These are phyloP conservation scores for Leptarthrus brevirostris DNA, from an alignment of 2,888 invertebrate species.

Conservation along the genomic window DNA sequence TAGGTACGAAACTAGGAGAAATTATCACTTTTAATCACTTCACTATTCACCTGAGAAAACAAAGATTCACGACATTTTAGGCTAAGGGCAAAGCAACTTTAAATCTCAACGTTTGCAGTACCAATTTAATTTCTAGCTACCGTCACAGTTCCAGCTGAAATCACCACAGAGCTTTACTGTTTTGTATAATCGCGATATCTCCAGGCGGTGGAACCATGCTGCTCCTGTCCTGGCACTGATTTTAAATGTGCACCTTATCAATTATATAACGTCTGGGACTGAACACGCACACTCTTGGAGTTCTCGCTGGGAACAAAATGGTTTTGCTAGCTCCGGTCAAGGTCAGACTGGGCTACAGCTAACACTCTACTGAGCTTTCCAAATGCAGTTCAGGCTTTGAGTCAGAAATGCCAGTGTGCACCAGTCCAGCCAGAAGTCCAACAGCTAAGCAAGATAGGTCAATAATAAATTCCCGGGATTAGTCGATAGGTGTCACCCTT, in stretches of 20 bases:
- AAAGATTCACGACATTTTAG: no score
- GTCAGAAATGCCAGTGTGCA: not conserved
- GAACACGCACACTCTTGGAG: constrained; percentile 37
- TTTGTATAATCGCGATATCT: not conserved
- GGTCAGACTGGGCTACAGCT: constrained; percentile 20
- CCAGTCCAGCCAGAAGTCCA: no score
- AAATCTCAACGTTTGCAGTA: not conserved
- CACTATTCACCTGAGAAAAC: no score
- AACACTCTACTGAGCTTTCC: constrained; percentile 3
- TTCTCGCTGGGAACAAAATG: constrained; percentile 4
- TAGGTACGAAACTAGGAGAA: no score
- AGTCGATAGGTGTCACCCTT: no score
- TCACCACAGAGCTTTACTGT: not conserved
- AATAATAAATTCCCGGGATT: not conserved
- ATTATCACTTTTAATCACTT: no score
- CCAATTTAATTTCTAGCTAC: not conserved
- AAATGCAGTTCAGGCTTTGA: not conserved
- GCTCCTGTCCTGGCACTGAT: constrained; percentile 17
- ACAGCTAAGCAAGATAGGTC: no score
- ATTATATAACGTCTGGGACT: constrained; percentile 30
- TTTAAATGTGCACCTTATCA: constrained; percentile 16
- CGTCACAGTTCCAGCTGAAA: not conserved
- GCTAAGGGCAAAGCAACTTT: not conserved
- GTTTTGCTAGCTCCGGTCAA: constrained; percentile 39
- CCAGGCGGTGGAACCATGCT: not conserved